Evolutionary conservation across 2,888 invertebrate species (phyloP).

Genomic region (Dryobotodes eremita): DNA sequence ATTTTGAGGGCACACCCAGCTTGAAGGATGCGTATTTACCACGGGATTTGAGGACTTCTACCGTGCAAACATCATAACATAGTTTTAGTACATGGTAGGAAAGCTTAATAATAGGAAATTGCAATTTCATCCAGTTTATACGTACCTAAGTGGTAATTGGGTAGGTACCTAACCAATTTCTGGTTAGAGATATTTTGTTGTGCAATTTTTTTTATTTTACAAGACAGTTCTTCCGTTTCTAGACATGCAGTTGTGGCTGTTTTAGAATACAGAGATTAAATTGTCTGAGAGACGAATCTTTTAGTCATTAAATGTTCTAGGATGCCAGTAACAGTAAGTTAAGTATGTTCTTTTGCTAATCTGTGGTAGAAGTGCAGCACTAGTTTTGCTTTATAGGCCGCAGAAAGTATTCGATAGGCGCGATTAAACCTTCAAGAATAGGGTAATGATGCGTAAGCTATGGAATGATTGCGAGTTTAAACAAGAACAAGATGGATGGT

Average conservation of each 20-base stretch:
- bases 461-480: background rate
- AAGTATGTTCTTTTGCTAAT: slow-evolving; percentile 3
- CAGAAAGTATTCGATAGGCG: background rate
- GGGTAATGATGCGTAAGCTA: background rate
- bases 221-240: background rate
- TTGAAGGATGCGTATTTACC: too few relatives aligned
- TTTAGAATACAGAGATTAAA: slow-evolving; percentile 5
- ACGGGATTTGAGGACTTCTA: too few relatives aligned
- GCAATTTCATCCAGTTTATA: background rate
- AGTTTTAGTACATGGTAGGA: too few relatives aligned
- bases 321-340: background rate
- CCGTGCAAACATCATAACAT: too few relatives aligned
- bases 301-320: slow-evolving; percentile 18
- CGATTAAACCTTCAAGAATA: background rate
- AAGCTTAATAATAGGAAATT: background rate
- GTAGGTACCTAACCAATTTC: background rate
- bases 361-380: slow-evolving; percentile 11
- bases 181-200: background rate
- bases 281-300: slow-evolving; percentile 3
- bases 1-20: too few relatives aligned
- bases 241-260: slow-evolving; percentile 1
- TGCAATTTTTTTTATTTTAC: background rate
- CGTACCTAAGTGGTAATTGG: background rate
- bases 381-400: background rate
- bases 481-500: background rate